Base-by-base conservation (phyloP, 1,140 invertebrate genomes). In the Pseudomyrmex dendroicus region DNA sequence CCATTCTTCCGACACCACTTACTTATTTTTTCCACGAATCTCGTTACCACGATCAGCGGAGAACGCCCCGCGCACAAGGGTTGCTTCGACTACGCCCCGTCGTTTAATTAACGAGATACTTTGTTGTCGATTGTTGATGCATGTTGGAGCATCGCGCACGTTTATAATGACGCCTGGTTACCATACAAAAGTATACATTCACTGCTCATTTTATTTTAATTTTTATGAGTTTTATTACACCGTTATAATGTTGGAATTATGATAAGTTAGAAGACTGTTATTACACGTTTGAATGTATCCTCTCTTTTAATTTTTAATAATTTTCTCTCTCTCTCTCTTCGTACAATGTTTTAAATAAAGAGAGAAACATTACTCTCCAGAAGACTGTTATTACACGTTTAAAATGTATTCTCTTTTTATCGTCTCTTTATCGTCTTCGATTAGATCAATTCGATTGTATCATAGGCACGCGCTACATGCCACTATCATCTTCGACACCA, bases 21-120 rank as follows among this genome's bases (percentile, higher is more conserved):
- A 91, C 89, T 86, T 90, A 91, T 84, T 93, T 91, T 89, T 93
- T 93, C 92, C 91, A 92, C 89, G 91, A 93, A 93, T 82, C 91
- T 91, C 89, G 91, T 92, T 92, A 91, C 91, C 90, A 92, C 90
- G 89, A 90, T 88, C 89, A 89, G 89, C 89, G 90, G 35, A 93
- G 86, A 92, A 91, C 54, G 64, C 63, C 57, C 57, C 68, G 74
- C 74, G 62, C 35, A 35, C 35, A 82, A 62, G 76, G 80, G 68
- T 88, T 90, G 85, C 89, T 91, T 90, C 86, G 89, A 89, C 86
- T 91, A 92, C 89, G 85, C 86, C 88, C 82, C 83, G 82, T 90
- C 83, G 84, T 89, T 92, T 93, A 93, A 93, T 93, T 93, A 91
- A 88, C 84, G 70, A 64, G 73, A 64, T 54, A 87, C 85, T 84